A percentile compares a stretch with the other conserved stretches of the same genome.
Conservation (phyloP, 2,113 vertebrate species). For the Anser brachyrhynchus region DNA sequence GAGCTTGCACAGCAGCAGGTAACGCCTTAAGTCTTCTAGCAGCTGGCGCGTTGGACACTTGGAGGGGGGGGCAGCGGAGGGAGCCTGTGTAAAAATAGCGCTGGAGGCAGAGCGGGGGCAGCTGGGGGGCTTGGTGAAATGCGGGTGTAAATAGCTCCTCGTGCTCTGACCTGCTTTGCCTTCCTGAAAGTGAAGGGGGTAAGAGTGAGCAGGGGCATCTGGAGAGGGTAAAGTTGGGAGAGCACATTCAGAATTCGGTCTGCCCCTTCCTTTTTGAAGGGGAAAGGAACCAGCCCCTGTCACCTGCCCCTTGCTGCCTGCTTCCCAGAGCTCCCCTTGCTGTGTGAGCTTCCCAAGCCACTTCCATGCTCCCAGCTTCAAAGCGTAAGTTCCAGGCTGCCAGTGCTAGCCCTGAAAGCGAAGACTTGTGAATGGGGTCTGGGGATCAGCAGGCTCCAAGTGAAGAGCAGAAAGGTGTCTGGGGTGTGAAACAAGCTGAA, state of each 20-base stretch:
- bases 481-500: not conserved
- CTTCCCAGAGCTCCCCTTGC: not conserved
- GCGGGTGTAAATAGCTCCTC: not conserved
- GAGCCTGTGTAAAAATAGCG: accelerated
- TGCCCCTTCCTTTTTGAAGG: accelerated
- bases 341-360: accelerated
- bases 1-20: accelerated
- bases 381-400: not conserved
- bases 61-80: accelerated
- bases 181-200: not conserved
- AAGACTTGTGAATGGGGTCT: not conserved
- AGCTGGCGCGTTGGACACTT: accelerated
- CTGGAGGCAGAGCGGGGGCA: not conserved
- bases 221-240: not conserved
- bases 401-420: not conserved
- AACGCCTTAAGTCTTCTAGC: accelerated
- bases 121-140: accelerated
- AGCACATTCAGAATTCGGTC: accelerated
- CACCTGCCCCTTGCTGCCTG: not conserved
- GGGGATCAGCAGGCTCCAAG: not conserved
- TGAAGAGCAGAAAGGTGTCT: not conserved
- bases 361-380: not conserved
- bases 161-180: not conserved
- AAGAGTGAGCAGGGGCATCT: accelerated
- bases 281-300: not conserved